A percentile compares a stretch with the other conserved stretches of the same genome.
Evolutionary conservation across 2,888 invertebrate genomes (phyloP).

Genomic region (Perizoma affinitatum): DNA sequence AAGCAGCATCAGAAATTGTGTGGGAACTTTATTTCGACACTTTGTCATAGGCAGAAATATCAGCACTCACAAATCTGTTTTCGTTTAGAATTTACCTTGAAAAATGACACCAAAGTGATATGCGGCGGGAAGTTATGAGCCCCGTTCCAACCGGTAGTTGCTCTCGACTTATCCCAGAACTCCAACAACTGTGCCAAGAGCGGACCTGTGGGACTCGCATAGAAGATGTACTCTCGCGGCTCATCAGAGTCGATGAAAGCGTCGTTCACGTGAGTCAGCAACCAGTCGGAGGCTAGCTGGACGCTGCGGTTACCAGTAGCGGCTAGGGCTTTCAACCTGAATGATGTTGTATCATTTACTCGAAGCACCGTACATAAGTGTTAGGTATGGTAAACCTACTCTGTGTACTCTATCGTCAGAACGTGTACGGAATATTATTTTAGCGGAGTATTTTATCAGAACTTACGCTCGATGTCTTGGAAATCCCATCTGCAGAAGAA

Average conservation of each 20-base stretch:
- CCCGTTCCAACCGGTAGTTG: slow-evolving; percentile 92
- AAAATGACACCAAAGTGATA: slow-evolving; percentile 94
- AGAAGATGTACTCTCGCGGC: slow-evolving; percentile 93
- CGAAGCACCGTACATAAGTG: no score
- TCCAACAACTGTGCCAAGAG: slow-evolving; percentile 88
- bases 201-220: slow-evolving; percentile 92
- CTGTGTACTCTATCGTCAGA: no score
- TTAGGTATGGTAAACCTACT: no score
- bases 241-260: slow-evolving; percentile 89
- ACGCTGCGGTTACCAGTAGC: slow-evolving; percentile 95
- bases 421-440: not conserved
- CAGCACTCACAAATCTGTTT: no score
- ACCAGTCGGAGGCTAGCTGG: slow-evolving; percentile 95
- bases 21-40: no score
- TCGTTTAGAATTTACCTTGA: slow-evolving; percentile 85
- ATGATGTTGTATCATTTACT: slow-evolving; percentile 39
- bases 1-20: no score
- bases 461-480: slow-evolving; percentile 94
- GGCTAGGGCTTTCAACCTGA: slow-evolving; percentile 93
- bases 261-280: slow-evolving; percentile 95
- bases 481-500: slow-evolving; percentile 94
- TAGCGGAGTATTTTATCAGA: not conserved
- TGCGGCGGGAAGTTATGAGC: slow-evolving; percentile 96
- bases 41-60: no score
- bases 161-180: slow-evolving; percentile 91